Percentiles rank a stretch among this genome's conserved stretches.
These are phyloP conservation scores for Calidris pygmaea DNA, from an alignment of 2,113 vertebrate species.

Conservation along the genomic window DNA sequence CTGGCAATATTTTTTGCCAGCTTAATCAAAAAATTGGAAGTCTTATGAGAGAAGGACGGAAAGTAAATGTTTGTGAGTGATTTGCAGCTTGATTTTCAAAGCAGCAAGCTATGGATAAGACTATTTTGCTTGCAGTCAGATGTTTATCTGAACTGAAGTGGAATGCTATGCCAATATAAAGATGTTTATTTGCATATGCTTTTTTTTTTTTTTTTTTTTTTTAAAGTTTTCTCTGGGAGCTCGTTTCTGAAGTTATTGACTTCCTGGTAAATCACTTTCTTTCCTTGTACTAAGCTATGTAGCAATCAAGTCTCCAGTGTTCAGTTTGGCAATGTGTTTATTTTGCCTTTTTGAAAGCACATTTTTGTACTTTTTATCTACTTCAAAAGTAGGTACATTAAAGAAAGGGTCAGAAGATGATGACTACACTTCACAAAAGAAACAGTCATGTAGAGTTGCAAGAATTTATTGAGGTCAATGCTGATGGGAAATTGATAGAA, in stretches of 20 bases:
- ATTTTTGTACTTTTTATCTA: not conserved
- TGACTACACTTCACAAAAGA: not conserved
- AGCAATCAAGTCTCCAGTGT: not conserved
- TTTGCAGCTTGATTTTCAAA: not conserved
- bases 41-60: not conserved
- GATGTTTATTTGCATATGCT: not conserved
- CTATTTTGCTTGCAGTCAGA: not conserved
- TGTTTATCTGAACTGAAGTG: not conserved
- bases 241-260: not conserved
- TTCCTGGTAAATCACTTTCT: not conserved
- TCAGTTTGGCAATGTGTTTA: not conserved
- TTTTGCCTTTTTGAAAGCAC: slow-evolving; percentile 2
- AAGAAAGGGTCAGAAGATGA: not conserved
- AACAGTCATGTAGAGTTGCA: not conserved
- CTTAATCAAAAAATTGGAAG: not conserved
- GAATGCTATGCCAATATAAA: not conserved
- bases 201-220: not conserved
- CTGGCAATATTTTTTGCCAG: not conserved
- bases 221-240: not conserved
- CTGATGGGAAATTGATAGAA: not conserved
- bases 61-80: not conserved
- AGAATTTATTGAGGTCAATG: slow-evolving; percentile 24
- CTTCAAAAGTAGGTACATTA: not conserved
- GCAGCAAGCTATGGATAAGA: not conserved
- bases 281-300: not conserved